Evolutionary conservation across 2,797 vertebrate genomes (phyloP).

Genomic region (Prionace glauca): DNA sequence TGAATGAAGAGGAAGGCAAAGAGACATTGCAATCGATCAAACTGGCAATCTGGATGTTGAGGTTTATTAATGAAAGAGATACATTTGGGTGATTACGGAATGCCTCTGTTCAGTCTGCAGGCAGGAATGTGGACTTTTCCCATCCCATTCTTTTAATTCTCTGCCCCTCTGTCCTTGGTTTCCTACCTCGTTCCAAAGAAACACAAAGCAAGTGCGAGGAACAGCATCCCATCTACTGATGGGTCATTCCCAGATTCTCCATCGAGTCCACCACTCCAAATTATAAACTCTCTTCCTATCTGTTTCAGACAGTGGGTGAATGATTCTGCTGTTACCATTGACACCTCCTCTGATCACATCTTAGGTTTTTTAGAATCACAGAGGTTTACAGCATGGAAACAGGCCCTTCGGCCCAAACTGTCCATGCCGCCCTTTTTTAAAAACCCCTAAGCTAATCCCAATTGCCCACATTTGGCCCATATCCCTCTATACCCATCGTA

Average conservation of each 20-base stretch:
- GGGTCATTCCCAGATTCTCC: background rate
- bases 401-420: background rate
- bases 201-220: background rate
- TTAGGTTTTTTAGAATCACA: background rate
- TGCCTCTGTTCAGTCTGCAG: background rate
- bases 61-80: background rate
- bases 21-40: background rate
- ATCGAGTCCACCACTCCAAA: background rate
- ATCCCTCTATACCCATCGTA: too few species aligned
- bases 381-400: background rate
- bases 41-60: too few species aligned
- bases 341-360: background rate
- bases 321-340: background rate
- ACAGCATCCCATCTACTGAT: background rate
- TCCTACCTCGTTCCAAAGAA: background rate
- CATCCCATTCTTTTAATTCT: background rate
- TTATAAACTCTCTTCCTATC: background rate
- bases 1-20: constrained; percentile 46
- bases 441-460: too few species aligned
- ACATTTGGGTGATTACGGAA: background rate
- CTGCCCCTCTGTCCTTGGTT: background rate
- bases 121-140: background rate
- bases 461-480: too few species aligned
- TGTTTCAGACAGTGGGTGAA: background rate
- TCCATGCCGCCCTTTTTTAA: too few species aligned